These are phyloP conservation scores for Drosophila infuscata DNA, from an alignment of 2,888 invertebrate species.

Conservation along the genomic window DNA sequence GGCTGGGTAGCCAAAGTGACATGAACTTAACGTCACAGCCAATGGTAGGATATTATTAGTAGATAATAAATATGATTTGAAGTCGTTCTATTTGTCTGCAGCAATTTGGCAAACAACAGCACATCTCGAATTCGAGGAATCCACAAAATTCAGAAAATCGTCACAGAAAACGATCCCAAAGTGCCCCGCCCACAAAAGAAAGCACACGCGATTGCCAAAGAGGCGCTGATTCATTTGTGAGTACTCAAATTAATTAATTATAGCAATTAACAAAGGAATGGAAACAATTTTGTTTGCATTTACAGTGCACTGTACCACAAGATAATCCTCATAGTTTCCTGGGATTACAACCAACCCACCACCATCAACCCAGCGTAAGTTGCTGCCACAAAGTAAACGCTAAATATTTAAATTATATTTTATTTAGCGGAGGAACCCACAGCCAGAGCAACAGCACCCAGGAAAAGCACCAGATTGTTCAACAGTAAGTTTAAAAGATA, in stretches of 20 bases:
- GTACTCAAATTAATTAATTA: neutral
- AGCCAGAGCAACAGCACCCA: neutral
- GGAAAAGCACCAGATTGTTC: neutral
- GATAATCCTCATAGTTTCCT: neutral
- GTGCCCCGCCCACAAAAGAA: constrained; percentile 22
- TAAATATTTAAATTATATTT: neutral
- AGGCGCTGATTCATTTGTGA: constrained; percentile 30
- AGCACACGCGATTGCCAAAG: constrained; percentile 12
- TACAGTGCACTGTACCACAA: neutral
- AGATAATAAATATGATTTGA: neutral
- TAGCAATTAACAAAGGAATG: neutral
- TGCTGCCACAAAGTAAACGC: neutral
- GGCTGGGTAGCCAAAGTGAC: neutral
- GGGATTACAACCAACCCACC: constrained; percentile 3
- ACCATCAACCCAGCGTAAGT: constrained; percentile 2
- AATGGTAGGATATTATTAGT: neutral
- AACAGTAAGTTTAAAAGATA: constrained; percentile 5
- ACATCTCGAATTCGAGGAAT: neutral
- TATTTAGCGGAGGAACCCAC: neutral
- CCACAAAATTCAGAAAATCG: neutral
- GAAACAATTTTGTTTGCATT: neutral
- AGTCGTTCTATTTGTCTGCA: neutral
- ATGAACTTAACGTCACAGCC: neutral
- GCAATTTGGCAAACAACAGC: neutral
- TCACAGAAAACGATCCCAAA: constrained; percentile 22